These are phyloP conservation scores for Zelostemma sp. DNA, from an alignment of 1,140 invertebrate genomes.

Conservation along the genomic window DNA sequence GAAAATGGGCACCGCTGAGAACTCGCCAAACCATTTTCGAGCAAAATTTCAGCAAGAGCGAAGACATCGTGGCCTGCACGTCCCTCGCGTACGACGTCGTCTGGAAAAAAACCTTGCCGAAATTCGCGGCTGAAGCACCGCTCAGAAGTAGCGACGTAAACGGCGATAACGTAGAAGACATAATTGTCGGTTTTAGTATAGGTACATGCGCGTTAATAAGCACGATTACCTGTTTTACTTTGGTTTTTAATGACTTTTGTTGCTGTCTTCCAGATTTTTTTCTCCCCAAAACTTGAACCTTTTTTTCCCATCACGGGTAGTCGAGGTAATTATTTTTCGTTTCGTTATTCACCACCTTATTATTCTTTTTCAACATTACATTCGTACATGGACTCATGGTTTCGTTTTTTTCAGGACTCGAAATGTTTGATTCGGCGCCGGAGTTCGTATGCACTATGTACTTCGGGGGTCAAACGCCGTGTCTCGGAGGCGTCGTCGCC, in stretches of 20 bases:
- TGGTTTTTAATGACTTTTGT: conserved; percentile 11
- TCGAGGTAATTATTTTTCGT: conserved; percentile 27
- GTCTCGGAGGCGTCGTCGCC: conserved; percentile 83
- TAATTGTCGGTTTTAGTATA: conserved; percentile 86
- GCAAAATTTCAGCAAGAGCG: conserved; percentile 35
- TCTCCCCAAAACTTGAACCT: not conserved
- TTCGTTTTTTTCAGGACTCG: conserved; percentile 52
- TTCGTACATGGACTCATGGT: conserved; percentile 19
- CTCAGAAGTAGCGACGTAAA: conserved; percentile 82
- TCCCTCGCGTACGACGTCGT: conserved; percentile 77
- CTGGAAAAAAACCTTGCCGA: conserved; percentile 81
- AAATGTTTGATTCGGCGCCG: conserved; percentile 51
- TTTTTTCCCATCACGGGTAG: conserved; percentile 21
- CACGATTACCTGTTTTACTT: conserved; percentile 15
- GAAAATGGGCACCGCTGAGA: conserved; percentile 70
- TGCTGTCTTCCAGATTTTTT: conserved; percentile 30
- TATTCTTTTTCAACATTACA: not conserved
- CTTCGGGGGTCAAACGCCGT: conserved; percentile 75
- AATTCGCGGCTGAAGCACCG: conserved; percentile 82
- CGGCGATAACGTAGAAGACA: conserved; percentile 79
- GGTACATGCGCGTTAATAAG: no score
- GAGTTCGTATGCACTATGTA: conserved; percentile 76
- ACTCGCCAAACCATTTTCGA: no score
- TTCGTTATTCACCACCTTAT: no score
- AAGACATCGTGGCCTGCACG: conserved; percentile 75